A percentile compares a stretch with the other conserved stretches of the same genome.
Conservation (phyloP, 2,113 vertebrate genomes). For the Brachirus orientalis region DNA sequence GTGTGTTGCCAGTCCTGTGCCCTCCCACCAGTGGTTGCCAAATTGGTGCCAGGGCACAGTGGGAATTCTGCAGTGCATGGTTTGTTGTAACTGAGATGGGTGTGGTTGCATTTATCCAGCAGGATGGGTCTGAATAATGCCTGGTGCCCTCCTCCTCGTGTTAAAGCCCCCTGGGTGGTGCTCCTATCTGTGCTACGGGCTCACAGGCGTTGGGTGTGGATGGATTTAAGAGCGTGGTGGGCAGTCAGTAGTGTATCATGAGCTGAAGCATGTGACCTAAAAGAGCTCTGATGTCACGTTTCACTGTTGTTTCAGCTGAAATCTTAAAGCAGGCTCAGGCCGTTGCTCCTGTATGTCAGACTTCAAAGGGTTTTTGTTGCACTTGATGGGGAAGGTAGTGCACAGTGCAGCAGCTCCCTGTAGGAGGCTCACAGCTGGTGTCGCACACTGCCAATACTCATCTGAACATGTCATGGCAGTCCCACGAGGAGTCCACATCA, state of each 20-base stretch:
- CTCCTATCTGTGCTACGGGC: slow-evolving; percentile 49
- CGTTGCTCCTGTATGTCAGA: background rate
- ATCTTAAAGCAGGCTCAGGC: slow-evolving; percentile 29
- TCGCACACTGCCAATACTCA: slow-evolving; percentile 71
- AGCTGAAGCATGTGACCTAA: slow-evolving; percentile 28
- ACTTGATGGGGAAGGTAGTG: slow-evolving; percentile 11
- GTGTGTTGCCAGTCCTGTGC: slow-evolving; percentile 25
- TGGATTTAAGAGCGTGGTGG: background rate
- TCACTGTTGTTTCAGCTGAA: slow-evolving; percentile 26
- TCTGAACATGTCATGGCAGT: slow-evolving; percentile 68
- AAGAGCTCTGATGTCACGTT: slow-evolving; percentile 33
- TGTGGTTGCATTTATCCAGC: slow-evolving; percentile 56
- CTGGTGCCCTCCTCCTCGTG: slow-evolving; percentile 1
- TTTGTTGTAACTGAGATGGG: slow-evolving; percentile 55
- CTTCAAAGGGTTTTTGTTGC: slow-evolving; percentile 21
- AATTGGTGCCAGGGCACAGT: slow-evolving; percentile 51
- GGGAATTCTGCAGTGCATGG: slow-evolving; percentile 50
- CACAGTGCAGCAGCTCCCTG: slow-evolving; percentile 52
- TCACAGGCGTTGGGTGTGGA: slow-evolving; percentile 6
- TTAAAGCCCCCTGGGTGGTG: slow-evolving; percentile 32
- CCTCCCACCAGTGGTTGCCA: slow-evolving; percentile 50
- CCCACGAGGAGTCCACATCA: slow-evolving; percentile 59
- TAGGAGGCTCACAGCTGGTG: slow-evolving; percentile 72
- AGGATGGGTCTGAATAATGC: slow-evolving; percentile 40
- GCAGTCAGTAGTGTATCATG: background rate